These are phyloP conservation scores for Dasysyrphus albostriatus DNA, from an alignment of 2,888 invertebrate species.

Conservation along the genomic window DNA sequence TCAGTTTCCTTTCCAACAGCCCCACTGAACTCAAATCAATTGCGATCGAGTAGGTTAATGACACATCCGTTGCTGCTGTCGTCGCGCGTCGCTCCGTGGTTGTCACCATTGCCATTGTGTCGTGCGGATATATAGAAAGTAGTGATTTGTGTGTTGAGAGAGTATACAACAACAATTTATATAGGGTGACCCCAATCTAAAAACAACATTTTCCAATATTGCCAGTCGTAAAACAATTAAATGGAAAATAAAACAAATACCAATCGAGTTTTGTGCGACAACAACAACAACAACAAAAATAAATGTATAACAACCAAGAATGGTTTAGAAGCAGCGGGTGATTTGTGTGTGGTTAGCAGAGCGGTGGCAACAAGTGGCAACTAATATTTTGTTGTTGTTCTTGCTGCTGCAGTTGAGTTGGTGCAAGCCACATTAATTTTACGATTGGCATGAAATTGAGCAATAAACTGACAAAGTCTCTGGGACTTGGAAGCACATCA, in stretches of 20 bases:
- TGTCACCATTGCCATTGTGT: neutral
- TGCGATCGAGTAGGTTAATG: constrained; percentile 52
- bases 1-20: constrained; percentile 10
- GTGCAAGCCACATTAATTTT: constrained; percentile 16
- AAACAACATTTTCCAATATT: constrained; percentile 31
- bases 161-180: neutral
- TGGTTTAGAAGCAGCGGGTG: constrained; percentile 49
- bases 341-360: constrained; percentile 21
- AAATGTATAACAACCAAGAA: neutral
- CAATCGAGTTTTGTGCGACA: constrained; percentile 16
- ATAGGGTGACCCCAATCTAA: constrained; percentile 32
- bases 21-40: constrained; percentile 22
- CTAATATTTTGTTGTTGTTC: constrained; percentile 7
- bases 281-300: neutral
- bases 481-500: neutral
- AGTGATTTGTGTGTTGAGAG: constrained; percentile 47
- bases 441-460: constrained; percentile 33
- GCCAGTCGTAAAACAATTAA: constrained; percentile 56
- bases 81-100: neutral
- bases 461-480: constrained; percentile 30
- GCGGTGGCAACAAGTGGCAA: constrained; percentile 61
- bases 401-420: constrained; percentile 11
- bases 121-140: constrained; percentile 37
- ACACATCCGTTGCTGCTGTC: constrained; percentile 41
- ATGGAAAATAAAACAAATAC: constrained; percentile 43